Evolutionary conservation across 2,113 vertebrate species (phyloP).

Genomic region (Nerophis ophidion): DNA sequence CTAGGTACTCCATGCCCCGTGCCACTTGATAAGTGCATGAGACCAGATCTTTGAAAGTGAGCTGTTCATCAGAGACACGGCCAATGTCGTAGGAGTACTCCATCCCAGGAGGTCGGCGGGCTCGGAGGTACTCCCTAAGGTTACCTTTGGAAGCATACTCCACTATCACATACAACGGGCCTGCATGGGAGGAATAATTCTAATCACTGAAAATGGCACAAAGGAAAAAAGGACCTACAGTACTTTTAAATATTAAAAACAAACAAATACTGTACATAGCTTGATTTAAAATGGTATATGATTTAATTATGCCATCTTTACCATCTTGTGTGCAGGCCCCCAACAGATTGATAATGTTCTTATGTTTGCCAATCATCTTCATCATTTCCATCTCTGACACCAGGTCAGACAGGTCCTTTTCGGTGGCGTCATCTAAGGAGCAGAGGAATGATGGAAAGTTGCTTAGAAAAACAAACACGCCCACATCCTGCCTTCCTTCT

Average conservation of each 20-base stretch:
- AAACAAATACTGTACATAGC: too few species aligned
- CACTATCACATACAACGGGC: conserved; percentile 93
- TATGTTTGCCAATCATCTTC: conserved; percentile 99
- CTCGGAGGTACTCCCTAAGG: conserved; percentile 89
- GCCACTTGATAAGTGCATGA: conserved; percentile 98
- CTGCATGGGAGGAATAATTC: conserved; percentile 54
- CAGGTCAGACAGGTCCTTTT: conserved; percentile 95
- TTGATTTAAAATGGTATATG: background rate
- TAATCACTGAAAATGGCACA: conserved; percentile 11
- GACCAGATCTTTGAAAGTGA: conserved; percentile 96
- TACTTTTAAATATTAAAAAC: background rate
- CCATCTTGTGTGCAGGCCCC: conserved; percentile 96
- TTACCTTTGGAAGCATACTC: conserved; percentile 98
- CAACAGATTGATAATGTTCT: conserved; percentile 98
- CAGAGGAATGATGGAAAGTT: conserved; percentile 10
- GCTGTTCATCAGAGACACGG: conserved; percentile 91
- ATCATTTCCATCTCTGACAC: conserved; percentile 99
- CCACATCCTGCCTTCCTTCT: conserved; percentile 6
- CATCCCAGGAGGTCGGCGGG: conserved; percentile 90
- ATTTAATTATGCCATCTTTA: conserved; percentile 58
- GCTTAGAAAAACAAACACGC: conserved; percentile 25
- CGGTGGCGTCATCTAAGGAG: conserved; percentile 89
- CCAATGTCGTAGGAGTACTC: conserved; percentile 96
- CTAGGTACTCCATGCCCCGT: conserved; percentile 97
- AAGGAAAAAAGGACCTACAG: background rate